Percentiles rank a stretch among this genome's conserved stretches.
Evolutionary conservation across 2,797 vertebrate genomes (phyloP).

Genomic region (Micropoecilia bifurca): DNA sequence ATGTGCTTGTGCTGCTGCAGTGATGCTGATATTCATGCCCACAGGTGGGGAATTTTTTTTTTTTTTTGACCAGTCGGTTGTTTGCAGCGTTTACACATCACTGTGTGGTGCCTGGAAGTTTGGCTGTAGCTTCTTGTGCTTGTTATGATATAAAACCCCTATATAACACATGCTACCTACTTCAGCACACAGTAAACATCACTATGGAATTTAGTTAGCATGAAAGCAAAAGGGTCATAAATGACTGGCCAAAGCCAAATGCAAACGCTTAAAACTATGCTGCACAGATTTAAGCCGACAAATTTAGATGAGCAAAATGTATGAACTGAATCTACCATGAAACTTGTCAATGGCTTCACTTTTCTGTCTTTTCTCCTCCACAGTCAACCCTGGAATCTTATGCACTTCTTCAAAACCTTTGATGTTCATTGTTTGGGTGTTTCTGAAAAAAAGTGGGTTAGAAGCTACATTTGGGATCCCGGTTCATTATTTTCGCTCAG

Average conservation of each 20-base stretch:
- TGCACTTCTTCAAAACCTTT: constrained; percentile 4
- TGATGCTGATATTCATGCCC: neutral
- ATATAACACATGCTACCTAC: neutral
- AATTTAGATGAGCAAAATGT: constrained; percentile 2
- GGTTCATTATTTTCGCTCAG: constrained; percentile 5
- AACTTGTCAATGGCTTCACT: neutral
- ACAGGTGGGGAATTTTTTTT: neutral
- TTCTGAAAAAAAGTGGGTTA: constrained; percentile 7
- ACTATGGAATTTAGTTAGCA: neutral
- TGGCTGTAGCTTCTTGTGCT: neutral
- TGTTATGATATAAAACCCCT: neutral
- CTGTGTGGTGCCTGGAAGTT: neutral
- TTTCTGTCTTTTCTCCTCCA: constrained; percentile 1
- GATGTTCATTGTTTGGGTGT: constrained; percentile 7
- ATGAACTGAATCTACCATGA: neutral
- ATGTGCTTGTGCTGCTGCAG: neutral
- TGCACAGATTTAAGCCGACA: neutral
- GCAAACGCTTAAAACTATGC: neutral
- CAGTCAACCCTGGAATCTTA: neutral
- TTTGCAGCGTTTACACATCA: neutral
- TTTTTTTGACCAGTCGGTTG: neutral
- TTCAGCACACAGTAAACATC: neutral
- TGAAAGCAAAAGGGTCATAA: neutral
- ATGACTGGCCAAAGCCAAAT: neutral
- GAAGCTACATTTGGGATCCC: constrained; percentile 5